Base-by-base conservation (phyloP, 2,797 vertebrate genomes). In the Gallirallus australis region DNA sequence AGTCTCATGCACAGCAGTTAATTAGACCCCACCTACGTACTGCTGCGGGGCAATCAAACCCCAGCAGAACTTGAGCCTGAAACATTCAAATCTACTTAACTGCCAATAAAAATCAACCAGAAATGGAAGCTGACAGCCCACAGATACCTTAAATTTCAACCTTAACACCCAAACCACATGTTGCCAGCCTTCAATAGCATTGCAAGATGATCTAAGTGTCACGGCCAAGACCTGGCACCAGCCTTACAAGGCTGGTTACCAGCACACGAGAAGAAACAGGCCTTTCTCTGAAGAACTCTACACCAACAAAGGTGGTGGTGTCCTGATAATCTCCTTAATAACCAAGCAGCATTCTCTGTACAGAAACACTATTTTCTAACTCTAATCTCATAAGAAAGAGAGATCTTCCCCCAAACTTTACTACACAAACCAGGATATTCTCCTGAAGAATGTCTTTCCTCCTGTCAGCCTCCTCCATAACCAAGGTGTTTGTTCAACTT, bases 91-190 rank as follows among this genome's bases (percentile, higher is more conserved):
- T 78, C 53, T 81, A 82, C 50, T 37, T 75, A 85, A 95, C 0
- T 86, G 65, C 57, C 50, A 79, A 76, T 70, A 79, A 94, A 95
- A 92, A 80, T 79, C 86, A 84, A 68, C 60, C 82, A n/a, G 45
- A 96, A 80, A 68, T 61, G 31, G 60, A 94, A 84, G 56, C 1
- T 92, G 78, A 77, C 64, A 50, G 54, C 66, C 52, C 68, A 85
- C 11, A 47, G 48, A 53, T 31, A 63, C 35, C 37, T 82, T 85
- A 27, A 18, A 76, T 54, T 60, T 80, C 76, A 71, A 17, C 27
- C 24, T 75, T 39, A 57, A 61, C 23, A 72, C 21, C 14, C n/a
- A 82, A 91, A 84, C 17, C 73, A 45, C 15, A 27, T 8, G 4
- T 73, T 65, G 69, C 9, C 50, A 90, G 50, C 20, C 24, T 30